phyloP scores from a whole-genome alignment of 2,797 vertebrate species.

The Pantherophis vulpinus region DNA sequence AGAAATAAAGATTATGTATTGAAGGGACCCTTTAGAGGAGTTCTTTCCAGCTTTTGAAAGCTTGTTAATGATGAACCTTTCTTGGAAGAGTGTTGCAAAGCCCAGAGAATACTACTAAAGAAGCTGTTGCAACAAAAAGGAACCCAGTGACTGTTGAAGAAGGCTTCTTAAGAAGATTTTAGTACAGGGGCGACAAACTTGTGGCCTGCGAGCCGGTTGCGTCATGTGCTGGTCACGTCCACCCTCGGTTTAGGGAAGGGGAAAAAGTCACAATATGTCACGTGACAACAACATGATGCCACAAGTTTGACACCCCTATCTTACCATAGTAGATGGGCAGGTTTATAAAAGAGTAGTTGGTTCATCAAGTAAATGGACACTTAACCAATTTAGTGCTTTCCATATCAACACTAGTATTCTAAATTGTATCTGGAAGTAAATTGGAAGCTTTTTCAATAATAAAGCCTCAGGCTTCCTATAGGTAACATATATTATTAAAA shows the following conservation, averaged over 20 bases:
- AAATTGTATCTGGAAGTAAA: background rate
- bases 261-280: too few species aligned
- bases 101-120: background rate
- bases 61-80: background rate
- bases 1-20: background rate
- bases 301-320: too few species aligned
- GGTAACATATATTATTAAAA: background rate
- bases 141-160: background rate
- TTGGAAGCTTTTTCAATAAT: background rate
- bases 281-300: too few species aligned
- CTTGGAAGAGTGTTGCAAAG: background rate
- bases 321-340: background rate
- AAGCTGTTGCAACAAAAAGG: background rate
- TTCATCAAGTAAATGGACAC: background rate
- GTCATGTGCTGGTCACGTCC: too few species aligned
- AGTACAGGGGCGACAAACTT: too few species aligned
- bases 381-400: background rate
- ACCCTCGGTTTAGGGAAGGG: too few species aligned
- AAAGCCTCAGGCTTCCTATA: background rate
- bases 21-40: background rate
- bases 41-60: background rate
- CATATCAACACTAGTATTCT: background rate
- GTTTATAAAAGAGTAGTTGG: background rate
- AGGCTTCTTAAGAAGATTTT: background rate
- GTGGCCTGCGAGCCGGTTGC: rapidly evolving